Conservation (phyloP, 2,888 invertebrate species). For the Eupithecia subfuscata region DNA sequence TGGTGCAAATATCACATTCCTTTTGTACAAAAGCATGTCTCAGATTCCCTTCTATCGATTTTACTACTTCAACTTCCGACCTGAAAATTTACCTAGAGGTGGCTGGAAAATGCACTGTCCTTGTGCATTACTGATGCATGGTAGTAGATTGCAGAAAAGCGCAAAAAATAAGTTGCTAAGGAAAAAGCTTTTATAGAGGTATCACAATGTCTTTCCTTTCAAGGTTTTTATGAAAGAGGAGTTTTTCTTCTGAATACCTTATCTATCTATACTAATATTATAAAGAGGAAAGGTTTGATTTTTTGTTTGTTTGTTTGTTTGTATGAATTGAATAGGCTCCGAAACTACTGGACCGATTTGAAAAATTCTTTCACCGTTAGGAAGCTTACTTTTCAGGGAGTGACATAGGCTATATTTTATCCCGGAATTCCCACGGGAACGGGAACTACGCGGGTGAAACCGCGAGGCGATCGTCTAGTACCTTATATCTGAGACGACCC, state of each 20-base stretch:
- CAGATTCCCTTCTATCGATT: conserved; percentile 18
- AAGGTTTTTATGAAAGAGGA: neutral
- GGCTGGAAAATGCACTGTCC: conserved; percentile 37
- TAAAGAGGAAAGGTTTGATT: no score
- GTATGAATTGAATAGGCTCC: no score
- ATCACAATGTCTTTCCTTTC: neutral
- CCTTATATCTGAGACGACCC: no score
- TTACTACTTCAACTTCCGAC: conserved; percentile 4
- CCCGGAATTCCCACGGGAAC: no score
- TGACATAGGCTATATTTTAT: no score
- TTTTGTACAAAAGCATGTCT: neutral
- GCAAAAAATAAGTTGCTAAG: conserved; percentile 10
- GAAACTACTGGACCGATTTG: no score
- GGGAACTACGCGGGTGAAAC: no score
- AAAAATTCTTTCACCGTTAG: no score
- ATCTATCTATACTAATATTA: no score
- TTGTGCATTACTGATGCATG: conserved; percentile 46
- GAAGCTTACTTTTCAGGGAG: no score
- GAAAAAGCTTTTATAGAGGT: neutral
- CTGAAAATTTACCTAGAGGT: conserved; percentile 28
- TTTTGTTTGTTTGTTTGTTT: no score
- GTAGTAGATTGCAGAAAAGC: conserved; percentile 25
- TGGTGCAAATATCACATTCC: neutral
- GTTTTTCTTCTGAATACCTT: neutral
- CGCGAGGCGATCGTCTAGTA: no score